phyloP scores from a whole-genome alignment of 35 echinoderm and acorn worm genomes.

The Ophioderma brevispina region DNA sequence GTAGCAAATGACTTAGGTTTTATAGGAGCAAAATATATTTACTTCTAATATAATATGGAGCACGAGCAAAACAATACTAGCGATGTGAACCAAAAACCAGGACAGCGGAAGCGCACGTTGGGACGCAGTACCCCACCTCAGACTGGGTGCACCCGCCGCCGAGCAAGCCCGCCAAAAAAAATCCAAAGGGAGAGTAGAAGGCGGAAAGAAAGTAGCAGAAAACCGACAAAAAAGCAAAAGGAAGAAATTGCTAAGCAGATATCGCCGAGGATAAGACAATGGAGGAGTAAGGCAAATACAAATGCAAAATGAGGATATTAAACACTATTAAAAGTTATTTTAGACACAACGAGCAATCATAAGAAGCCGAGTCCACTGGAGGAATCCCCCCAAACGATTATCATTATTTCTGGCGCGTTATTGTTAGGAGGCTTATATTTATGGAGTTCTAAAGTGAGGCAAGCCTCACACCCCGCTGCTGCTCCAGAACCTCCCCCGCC shows the following conservation, averaged over 20 bases:
- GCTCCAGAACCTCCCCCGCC: no score
- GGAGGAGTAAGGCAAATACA: background rate
- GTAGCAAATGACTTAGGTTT: no score
- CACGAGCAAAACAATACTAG: background rate
- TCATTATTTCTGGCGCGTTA: background rate
- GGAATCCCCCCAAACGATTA: background rate
- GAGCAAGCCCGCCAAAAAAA: slow-evolving; percentile 2
- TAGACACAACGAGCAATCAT: background rate
- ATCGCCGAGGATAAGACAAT: background rate
- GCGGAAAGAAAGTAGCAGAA: background rate
- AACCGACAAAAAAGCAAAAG: background rate
- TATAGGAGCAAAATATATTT: background rate
- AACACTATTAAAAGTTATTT: slow-evolving; percentile 2
- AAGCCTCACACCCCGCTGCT: no score
- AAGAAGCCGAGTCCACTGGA: background rate
- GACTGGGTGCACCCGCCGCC: background rate
- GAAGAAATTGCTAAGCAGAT: background rate
- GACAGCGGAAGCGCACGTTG: no score
- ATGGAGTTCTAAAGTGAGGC: background rate
- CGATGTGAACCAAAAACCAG: background rate
- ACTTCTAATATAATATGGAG: background rate
- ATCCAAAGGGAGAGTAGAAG: background rate
- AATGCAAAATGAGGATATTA: slow-evolving; percentile 8
- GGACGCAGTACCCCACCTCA: no score
- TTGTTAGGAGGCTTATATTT: background rate